phyloP scores from a whole-genome alignment of 2,888 invertebrate species.

The Eilema depressum region DNA sequence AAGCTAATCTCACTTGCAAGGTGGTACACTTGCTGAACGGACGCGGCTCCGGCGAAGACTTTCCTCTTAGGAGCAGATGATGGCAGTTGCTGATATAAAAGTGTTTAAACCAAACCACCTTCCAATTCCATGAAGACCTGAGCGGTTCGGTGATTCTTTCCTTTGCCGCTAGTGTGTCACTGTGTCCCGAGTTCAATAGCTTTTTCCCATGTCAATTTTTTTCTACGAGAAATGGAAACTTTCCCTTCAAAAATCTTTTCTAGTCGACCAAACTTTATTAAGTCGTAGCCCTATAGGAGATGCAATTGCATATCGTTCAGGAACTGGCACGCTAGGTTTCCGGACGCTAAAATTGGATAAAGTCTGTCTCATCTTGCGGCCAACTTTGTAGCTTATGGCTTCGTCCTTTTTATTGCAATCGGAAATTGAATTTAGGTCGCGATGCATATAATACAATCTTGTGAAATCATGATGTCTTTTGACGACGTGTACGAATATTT shows the following conservation, averaged over 20 bases:
- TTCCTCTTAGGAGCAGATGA: too few species aligned
- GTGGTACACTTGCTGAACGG: too few species aligned
- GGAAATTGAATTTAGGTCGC: background rate
- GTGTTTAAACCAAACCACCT: too few species aligned
- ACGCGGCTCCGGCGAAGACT: too few species aligned
- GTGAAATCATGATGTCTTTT: background rate
- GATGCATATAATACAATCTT: background rate
- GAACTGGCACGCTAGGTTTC: constrained; percentile 60
- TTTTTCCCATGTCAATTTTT: too few species aligned
- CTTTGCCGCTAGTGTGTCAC: too few species aligned
- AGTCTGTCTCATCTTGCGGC: constrained; percentile 25
- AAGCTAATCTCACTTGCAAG: background rate
- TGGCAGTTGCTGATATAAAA: too few species aligned
- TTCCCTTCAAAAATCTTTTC: background rate
- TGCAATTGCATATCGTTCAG: constrained; percentile 52
- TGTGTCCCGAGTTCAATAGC: too few species aligned
- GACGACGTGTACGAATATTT: too few species aligned
- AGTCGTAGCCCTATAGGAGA: constrained; percentile 33
- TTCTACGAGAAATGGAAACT: too few species aligned
- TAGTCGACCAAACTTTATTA: background rate
- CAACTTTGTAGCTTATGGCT: constrained; percentile 20
- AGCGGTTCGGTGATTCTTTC: too few species aligned
- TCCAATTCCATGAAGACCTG: too few species aligned
- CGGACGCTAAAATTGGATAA: constrained; percentile 59
- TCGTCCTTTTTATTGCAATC: constrained; percentile 8